Conservation (phyloP, 2,888 invertebrate genomes). For the Gortyna flavago region DNA sequence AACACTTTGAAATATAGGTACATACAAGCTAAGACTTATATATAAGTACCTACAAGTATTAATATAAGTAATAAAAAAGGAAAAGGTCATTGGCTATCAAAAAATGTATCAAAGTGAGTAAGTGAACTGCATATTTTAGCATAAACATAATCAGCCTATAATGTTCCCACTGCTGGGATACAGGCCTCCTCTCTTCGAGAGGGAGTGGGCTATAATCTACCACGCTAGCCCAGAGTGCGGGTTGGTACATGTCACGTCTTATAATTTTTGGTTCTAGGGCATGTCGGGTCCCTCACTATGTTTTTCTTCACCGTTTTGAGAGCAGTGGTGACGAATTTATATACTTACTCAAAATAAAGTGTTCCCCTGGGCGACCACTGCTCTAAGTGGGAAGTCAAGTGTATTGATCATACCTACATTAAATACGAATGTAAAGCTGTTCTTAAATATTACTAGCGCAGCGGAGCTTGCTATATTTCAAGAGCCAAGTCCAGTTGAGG, state of each 20-base stretch:
- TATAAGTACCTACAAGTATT: no score
- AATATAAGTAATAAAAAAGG: no score
- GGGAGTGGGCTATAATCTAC: neutral
- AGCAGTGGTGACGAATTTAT: neutral
- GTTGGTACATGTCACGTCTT: neutral
- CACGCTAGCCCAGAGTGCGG: neutral
- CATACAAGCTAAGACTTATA: neutral
- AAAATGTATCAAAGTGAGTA: neutral
- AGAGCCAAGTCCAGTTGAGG: neutral
- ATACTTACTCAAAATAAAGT: neutral
- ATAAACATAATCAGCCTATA: no score
- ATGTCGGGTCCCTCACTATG: neutral
- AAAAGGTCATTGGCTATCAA: no score
- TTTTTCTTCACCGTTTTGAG: neutral
- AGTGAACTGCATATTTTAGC: neutral
- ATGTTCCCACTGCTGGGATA: no score
- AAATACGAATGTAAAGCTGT: neutral
- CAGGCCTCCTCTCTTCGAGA: no score
- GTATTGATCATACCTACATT: neutral
- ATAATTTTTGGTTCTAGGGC: neutral
- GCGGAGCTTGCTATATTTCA: neutral
- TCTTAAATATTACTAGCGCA: neutral
- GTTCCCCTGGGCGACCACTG: neutral
- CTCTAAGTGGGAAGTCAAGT: neutral
- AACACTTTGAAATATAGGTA: neutral